Evolutionary conservation across 2,113 vertebrate genomes (phyloP).

Genomic region (Strigops habroptila): DNA sequence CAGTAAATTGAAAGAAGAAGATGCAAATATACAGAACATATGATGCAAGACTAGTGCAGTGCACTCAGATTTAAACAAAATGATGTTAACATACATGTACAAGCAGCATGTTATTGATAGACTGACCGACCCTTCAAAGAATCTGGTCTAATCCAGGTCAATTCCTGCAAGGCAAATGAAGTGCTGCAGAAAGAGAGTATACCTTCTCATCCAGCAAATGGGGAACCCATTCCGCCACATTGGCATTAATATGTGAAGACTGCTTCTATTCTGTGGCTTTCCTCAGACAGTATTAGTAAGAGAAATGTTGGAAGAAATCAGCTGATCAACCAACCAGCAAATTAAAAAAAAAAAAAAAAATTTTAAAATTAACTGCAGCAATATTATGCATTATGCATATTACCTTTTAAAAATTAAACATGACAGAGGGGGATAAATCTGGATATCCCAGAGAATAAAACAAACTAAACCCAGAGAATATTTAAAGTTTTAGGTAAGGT

Average conservation of each 20-base stretch:
- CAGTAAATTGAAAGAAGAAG: not conserved
- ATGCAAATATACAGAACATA: not conserved
- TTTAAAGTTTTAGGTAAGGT: constrained; percentile 23
- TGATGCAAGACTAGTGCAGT: not conserved
- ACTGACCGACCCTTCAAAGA: constrained; percentile 61
- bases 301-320: constrained; percentile 31
- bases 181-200: constrained; percentile 17
- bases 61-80: constrained; percentile 13
- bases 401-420: constrained; percentile 61
- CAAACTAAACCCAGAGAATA: not conserved
- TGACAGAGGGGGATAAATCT: constrained; percentile 44
- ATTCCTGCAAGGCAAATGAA: constrained; percentile 45
- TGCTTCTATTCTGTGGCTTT: not conserved
- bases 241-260: not conserved
- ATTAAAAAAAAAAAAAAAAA: constrained; percentile 54
- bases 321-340: constrained; percentile 31
- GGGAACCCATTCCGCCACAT: not conserved
- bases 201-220: not conserved
- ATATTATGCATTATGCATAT: constrained; percentile 57
- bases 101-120: not conserved
- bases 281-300: not conserved
- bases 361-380: constrained; percentile 53
- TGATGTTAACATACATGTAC: constrained; percentile 8
- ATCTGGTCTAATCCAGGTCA: constrained; percentile 35
- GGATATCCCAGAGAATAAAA: constrained; percentile 43